Evolutionary conservation across 2,797 vertebrate species (phyloP), one percentile per base, ranked within the genome.

Genomic region (Tenualosa ilisha): DNA sequence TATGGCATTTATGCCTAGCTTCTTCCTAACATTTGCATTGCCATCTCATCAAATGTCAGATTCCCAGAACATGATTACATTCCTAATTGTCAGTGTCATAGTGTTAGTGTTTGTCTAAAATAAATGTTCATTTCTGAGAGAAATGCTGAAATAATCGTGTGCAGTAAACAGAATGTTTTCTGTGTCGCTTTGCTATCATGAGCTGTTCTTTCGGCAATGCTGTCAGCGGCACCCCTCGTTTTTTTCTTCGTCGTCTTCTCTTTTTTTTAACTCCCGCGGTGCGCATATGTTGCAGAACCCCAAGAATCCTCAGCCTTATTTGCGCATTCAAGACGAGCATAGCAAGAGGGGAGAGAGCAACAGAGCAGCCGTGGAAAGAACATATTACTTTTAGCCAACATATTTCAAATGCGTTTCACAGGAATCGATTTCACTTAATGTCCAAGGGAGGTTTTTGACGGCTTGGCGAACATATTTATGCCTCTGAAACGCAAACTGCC

Each of bases 231-330:
- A 75, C 68, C 68, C 68, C 68, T 20, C 31, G 37, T 17, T 40
- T 26, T 72, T 40, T 17, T 40, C 37, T 68, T 31, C 31, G 11
- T 31, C 31, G 11, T 68, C 11, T 31, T 68, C 20, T 59, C 20
- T 63, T 63, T 63, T 63, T 65, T 65, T 65, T 24, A 1, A 40
- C 68, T 79, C 72, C 40, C 72, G 72, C 40, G 37, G 37, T 40
- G 68, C 68, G 37, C 37, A 75, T 75, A 75, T 75, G 72, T 79
- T 79, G 72, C 40, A 46, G 68, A 75, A 40, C 68, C 68, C 68
- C 31, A 75, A 75, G 68, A 75, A 75, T 40, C 68, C 68, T 22
- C 56, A 22, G 56, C 20, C 56, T 22, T 59, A 75, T 75, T 75
- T 43, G 68, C 68, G 31, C 68, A 75, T 75, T 79, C 72, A 43